Evolutionary conservation across 2,797 vertebrate genomes (phyloP).

Genomic region (Amblyopsis hoosieri): DNA sequence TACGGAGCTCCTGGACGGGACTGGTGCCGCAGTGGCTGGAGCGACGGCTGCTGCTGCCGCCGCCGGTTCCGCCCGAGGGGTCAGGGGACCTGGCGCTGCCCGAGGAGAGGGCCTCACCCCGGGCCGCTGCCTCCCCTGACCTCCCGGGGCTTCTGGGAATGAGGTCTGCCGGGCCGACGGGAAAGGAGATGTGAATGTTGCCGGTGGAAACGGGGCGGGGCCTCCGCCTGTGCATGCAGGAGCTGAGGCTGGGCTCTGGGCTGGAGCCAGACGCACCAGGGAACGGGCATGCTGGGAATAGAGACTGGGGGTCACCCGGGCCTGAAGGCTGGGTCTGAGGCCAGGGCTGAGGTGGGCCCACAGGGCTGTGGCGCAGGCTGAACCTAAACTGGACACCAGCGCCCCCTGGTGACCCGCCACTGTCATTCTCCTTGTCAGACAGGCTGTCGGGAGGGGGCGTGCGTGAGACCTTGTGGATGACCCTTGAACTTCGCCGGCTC

Average conservation of each 20-base stretch:
- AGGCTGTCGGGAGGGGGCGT: constrained; percentile 60
- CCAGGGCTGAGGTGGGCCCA: constrained; percentile 45
- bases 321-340: constrained; percentile 34
- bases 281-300: constrained; percentile 35
- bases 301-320: constrained; percentile 27
- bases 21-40: constrained; percentile 52
- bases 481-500: constrained; percentile 70
- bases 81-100: constrained; percentile 25
- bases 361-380: constrained; percentile 62
- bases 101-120: constrained; percentile 24
- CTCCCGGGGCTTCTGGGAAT: constrained; percentile 69
- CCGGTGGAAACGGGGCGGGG: constrained; percentile 87
- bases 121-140: constrained; percentile 46
- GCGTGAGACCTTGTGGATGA: constrained; percentile 33
- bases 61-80: constrained; percentile 21
- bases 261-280: constrained; percentile 64
- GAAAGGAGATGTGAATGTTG: constrained; percentile 87
- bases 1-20: constrained; percentile 40
- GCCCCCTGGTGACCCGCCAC: constrained; percentile 39
- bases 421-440: constrained; percentile 83
- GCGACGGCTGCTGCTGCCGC: constrained; percentile 17
- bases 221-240: constrained; percentile 80
- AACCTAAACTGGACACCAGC: constrained; percentile 56
- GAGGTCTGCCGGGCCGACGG: constrained; percentile 81
- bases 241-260: constrained; percentile 82